These are phyloP conservation scores for Tamandua tetradactyla DNA, from an alignment of 2,797 vertebrate genomes.

Conservation along the genomic window DNA sequence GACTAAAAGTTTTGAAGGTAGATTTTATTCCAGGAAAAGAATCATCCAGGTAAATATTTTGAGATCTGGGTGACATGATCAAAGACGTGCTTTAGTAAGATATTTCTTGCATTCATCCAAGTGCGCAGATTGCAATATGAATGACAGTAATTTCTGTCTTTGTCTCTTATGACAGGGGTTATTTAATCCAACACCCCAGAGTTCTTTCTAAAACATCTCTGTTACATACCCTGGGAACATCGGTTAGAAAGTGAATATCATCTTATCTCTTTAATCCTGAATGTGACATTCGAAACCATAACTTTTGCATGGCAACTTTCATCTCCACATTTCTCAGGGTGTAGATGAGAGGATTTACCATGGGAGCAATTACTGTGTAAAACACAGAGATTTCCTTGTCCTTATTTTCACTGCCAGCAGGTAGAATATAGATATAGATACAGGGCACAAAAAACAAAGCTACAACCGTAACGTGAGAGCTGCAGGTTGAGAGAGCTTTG, in stretches of 20 bases:
- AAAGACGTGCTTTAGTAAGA: fast-evolving
- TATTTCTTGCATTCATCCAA: not conserved
- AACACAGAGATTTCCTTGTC: too few relatives aligned
- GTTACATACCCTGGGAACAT: not conserved
- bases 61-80: not conserved
- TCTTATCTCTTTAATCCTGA: not conserved
- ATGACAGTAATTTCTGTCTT: not conserved
- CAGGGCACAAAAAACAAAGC: too few relatives aligned
- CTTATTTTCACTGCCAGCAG: too few relatives aligned
- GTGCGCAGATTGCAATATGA: not conserved
- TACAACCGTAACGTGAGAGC: too few relatives aligned
- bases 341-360: too few relatives aligned
- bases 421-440: too few relatives aligned
- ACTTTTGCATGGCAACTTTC: not conserved
- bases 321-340: not conserved
- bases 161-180: not conserved
- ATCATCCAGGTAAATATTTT: not conserved
- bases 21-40: not conserved
- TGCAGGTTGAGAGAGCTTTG: too few relatives aligned
- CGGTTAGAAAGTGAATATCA: not conserved
- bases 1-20: not conserved
- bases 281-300: not conserved
- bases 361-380: too few relatives aligned
- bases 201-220: too few relatives aligned
- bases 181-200: not conserved